A percentile compares a stretch with the other conserved stretches of the same genome.
phyloP scores from a whole-genome alignment of 2,888 invertebrate genomes.

The Agonum fuliginosum region DNA sequence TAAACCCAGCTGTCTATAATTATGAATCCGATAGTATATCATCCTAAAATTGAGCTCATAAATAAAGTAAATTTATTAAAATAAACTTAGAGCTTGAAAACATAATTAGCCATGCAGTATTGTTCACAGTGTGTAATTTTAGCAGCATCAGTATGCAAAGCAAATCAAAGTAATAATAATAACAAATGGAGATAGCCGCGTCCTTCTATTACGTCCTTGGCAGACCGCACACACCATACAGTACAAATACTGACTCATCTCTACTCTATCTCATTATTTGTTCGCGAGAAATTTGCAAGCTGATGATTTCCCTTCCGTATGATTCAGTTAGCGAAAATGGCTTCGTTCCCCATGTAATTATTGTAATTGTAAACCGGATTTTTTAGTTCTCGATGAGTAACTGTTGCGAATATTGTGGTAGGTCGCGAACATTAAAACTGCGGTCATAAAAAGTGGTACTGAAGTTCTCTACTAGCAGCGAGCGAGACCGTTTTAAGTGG shows the following conservation, averaged over 20 bases:
- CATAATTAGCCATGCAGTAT: no score
- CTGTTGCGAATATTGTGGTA: slow-evolving; percentile 25
- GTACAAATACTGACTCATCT: slow-evolving; percentile 16
- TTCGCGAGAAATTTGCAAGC: slow-evolving; percentile 30
- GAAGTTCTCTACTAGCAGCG: slow-evolving; percentile 25
- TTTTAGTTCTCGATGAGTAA: slow-evolving; percentile 18
- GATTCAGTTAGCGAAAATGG: slow-evolving; percentile 31
- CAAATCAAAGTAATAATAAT: slow-evolving; percentile 26
- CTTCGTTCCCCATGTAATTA: slow-evolving; percentile 23
- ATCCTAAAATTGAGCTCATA: no score
- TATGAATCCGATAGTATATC: no score
- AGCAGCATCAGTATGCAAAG: slow-evolving; percentile 23
- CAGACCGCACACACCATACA: not conserved
- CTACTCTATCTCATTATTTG: not conserved
- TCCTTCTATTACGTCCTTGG: slow-evolving; percentile 35
- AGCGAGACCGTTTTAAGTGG: no score
- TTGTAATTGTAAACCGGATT: slow-evolving; percentile 32
- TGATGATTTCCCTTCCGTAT: slow-evolving; percentile 31
- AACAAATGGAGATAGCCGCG: slow-evolving; percentile 23
- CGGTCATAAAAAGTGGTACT: not conserved
- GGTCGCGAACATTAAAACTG: slow-evolving; percentile 35
- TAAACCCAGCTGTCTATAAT: no score
- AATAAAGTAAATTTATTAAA: no score
- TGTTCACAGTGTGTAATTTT: no score
- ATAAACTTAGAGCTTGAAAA: no score